Percentiles rank a stretch among this genome's conserved stretches.
Conservation (phyloP, 2,113 vertebrate genomes). For the Tretioscincus oriximinensis region DNA sequence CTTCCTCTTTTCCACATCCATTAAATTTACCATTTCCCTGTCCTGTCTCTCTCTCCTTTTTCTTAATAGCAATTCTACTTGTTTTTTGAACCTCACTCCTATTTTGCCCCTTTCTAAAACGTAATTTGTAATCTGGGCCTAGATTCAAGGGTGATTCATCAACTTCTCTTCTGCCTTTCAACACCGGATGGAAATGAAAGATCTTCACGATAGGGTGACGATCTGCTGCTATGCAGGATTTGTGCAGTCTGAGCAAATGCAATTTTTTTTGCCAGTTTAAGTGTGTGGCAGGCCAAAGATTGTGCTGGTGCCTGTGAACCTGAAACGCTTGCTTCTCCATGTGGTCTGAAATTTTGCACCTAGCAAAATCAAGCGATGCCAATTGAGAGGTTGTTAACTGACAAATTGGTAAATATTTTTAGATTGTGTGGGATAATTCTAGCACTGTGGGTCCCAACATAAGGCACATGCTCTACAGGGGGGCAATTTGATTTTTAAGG, state of each 20-base stretch:
- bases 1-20: no score
- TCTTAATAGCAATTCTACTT: no score
- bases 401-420: not conserved
- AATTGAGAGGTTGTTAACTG: not conserved
- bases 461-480: no score
- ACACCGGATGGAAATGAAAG: constrained; percentile 24
- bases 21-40: no score
- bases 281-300: not conserved
- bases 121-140: not conserved
- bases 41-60: no score
- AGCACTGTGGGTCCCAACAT: not conserved
- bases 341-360: constrained; percentile 9
- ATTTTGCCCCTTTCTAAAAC: not conserved
- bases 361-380: not conserved
- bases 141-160: not conserved
- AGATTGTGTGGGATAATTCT: not conserved
- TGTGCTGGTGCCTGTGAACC: not conserved
- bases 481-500: no score
- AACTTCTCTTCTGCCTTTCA: constrained; percentile 17
- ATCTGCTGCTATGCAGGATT: not conserved
- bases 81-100: no score
- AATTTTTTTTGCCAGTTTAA: constrained; percentile 6
- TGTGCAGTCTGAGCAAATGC: not conserved
- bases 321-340: not conserved
- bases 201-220: constrained; percentile 12